Percentiles rank a stretch among this genome's conserved stretches.
Conservation (phyloP, 2,888 invertebrate genomes). For the Punctoribates punctum region DNA sequence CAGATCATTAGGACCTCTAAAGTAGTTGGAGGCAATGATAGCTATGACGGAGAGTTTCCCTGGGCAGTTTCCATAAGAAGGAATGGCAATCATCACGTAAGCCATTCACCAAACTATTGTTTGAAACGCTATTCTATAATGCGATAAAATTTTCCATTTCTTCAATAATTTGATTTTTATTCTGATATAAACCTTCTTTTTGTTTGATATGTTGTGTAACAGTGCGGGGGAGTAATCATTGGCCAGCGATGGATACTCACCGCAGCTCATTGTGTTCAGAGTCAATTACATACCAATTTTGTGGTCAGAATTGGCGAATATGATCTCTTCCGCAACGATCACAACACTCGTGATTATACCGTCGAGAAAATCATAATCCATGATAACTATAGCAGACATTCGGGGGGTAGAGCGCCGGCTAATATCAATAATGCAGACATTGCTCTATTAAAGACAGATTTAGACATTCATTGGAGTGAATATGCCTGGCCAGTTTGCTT, state of each 20-base stretch:
- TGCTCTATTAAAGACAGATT: conserved; percentile 66
- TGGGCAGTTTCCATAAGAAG: conserved; percentile 45
- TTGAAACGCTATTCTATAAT: not conserved
- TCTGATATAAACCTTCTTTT: not conserved
- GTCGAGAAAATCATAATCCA: conserved; percentile 64
- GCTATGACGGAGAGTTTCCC: conserved; percentile 46
- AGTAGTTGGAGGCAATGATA: conserved; percentile 44
- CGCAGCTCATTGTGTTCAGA: conserved; percentile 49
- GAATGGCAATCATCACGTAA: conserved; percentile 43
- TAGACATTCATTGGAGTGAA: conserved; percentile 65
- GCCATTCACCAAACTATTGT: not conserved
- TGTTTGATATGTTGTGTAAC: not conserved
- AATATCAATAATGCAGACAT: conserved; percentile 58
- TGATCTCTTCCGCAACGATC: conserved; percentile 61
- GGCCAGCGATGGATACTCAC: conserved; percentile 49
- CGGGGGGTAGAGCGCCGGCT: conserved; percentile 53
- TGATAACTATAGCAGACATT: conserved; percentile 66
- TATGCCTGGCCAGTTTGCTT: conserved; percentile 73
- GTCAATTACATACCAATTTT: conserved; percentile 45
- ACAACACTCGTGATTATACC: conserved; percentile 56
- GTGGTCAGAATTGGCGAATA: conserved; percentile 62
- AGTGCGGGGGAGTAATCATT: conserved; percentile 48
- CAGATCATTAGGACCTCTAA: conserved; percentile 40
- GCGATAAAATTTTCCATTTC: not conserved
- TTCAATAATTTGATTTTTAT: not conserved